Percentiles rank a stretch among this genome's conserved stretches.
Evolutionary conservation across 2,888 invertebrate species (phyloP).

Genomic region (Sesamia inferens): DNA sequence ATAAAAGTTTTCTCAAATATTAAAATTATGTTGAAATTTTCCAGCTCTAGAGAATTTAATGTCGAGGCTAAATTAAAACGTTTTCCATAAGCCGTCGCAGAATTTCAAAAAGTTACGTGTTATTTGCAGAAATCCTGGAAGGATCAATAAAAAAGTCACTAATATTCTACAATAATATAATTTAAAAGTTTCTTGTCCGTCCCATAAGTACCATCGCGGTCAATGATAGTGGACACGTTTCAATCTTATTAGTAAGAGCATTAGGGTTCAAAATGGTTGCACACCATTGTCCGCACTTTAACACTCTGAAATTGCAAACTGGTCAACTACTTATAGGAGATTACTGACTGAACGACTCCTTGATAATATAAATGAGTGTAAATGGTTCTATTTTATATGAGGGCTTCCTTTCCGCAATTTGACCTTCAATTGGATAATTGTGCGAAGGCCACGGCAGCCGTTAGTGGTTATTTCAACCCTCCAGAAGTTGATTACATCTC

Average conservation of each 20-base stretch:
- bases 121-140: not conserved
- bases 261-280: not conserved
- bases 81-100: not conserved
- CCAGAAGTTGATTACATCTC: not conserved
- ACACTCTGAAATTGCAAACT: not conserved
- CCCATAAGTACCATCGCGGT: not conserved
- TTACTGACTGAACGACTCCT: not conserved
- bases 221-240: not conserved
- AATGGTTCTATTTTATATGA: not conserved
- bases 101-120: not conserved
- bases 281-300: not conserved
- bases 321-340: too few relatives aligned
- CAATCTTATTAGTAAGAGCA: not conserved
- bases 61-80: not conserved
- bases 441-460: not conserved
- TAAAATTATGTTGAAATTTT: conserved; percentile 17
- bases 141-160: not conserved
- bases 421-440: not conserved
- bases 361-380: not conserved
- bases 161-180: not conserved
- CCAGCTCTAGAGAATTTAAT: conserved; percentile 7
- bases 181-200: not conserved
- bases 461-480: not conserved
- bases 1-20: conserved; percentile 14
- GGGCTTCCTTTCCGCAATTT: not conserved